Conservation (phyloP, 2,797 vertebrate species). For the Carduelis carduelis region DNA sequence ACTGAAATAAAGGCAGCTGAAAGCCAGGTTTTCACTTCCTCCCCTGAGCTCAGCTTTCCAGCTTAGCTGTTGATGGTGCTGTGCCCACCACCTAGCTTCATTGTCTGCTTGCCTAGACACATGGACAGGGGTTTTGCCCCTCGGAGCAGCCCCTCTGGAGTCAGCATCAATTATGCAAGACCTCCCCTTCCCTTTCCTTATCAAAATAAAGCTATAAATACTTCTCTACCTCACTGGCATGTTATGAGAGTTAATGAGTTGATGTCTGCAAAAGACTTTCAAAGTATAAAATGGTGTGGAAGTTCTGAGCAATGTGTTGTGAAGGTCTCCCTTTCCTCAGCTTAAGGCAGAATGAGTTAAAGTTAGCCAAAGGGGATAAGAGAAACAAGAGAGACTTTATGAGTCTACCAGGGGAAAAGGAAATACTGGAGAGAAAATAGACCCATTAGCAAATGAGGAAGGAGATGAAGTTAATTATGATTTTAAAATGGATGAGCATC, state of each 20-base stretch:
- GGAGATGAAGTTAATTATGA: constrained; percentile 56
- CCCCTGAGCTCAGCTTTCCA: neutral
- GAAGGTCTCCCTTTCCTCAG: neutral
- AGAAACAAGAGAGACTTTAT: constrained; percentile 31
- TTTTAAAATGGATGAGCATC: constrained; percentile 57
- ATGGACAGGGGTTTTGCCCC: neutral
- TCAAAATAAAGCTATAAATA: constrained; percentile 40
- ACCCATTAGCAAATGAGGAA: constrained; percentile 52
- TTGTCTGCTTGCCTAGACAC: neutral
- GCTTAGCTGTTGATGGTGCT: neutral
- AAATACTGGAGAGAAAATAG: constrained; percentile 58
- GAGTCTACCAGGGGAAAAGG: constrained; percentile 50
- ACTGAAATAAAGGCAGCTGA: neutral
- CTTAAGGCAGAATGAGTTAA: constrained; percentile 48
- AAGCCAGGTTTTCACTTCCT: neutral
- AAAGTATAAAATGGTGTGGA: neutral
- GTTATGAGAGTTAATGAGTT: constrained; percentile 36
- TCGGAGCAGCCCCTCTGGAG: neutral
- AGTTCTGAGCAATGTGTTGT: neutral
- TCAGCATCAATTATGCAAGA: neutral
- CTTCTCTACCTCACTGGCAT: neutral
- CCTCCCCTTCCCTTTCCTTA: neutral
- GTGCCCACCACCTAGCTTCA: neutral
- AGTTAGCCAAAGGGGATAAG: constrained; percentile 42
- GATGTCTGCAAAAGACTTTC: neutral